Percentiles rank a stretch among this genome's conserved stretches.
Conservation (phyloP, 2,888 invertebrate genomes). For the Drosophila merina region DNA sequence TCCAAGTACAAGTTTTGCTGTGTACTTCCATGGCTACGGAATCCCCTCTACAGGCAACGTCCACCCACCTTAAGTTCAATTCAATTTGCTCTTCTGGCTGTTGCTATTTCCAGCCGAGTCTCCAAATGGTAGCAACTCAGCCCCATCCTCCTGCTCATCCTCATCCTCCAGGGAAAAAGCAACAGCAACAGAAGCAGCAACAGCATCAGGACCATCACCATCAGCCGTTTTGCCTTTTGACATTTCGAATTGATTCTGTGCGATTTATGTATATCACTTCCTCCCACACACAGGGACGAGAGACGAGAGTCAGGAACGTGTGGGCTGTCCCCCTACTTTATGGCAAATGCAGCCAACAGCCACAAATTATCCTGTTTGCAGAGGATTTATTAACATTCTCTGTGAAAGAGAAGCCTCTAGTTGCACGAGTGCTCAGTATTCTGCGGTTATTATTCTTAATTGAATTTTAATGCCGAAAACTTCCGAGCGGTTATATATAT, state of each 20-base stretch:
- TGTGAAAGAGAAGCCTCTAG: background rate
- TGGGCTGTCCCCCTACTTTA: constrained; percentile 5
- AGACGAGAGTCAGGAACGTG: background rate
- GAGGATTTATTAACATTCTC: constrained; percentile 6
- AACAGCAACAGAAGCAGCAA: constrained; percentile 13
- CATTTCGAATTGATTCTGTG: constrained; percentile 49
- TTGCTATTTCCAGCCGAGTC: constrained; percentile 40
- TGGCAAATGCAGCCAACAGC: constrained; percentile 10
- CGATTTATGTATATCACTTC: constrained; percentile 42
- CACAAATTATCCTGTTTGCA: constrained; percentile 24
- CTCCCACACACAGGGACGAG: constrained; percentile 21
- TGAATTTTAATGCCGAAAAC: constrained; percentile 17
- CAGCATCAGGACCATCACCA: constrained; percentile 17
- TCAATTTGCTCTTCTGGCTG: constrained; percentile 41
- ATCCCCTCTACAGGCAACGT: background rate
- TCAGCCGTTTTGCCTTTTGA: constrained; percentile 39
- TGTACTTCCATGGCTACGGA: background rate
- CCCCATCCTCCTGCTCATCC: constrained; percentile 13
- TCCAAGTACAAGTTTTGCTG: background rate
- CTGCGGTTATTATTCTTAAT: background rate
- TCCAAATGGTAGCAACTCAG: constrained; percentile 19
- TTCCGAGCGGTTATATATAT: constrained; percentile 5
- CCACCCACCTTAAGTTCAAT: constrained; percentile 20
- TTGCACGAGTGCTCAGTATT: background rate
- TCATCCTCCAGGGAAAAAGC: background rate